phyloP scores from a whole-genome alignment of 2,113 vertebrate genomes.

The Callorhinus ursinus region DNA sequence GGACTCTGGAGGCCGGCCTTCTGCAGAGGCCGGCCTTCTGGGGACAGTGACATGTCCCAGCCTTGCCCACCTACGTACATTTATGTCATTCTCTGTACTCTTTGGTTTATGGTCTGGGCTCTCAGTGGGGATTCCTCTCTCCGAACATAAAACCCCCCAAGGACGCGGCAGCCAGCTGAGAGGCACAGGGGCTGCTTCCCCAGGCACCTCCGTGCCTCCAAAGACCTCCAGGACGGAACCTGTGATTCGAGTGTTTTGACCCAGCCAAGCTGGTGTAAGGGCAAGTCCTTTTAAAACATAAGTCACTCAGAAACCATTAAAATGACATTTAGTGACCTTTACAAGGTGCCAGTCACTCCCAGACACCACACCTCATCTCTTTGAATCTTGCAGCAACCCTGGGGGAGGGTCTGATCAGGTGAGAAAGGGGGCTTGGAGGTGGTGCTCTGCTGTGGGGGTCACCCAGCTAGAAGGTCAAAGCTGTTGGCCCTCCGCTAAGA shows the following conservation, averaged over 20 bases:
- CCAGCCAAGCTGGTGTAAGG: accelerated
- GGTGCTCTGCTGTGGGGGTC: not conserved
- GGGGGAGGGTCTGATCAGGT: not conserved
- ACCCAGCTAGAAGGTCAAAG: not conserved
- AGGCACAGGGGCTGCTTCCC: not conserved
- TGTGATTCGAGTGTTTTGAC: not conserved
- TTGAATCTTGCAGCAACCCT: accelerated
- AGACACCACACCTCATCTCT: no score
- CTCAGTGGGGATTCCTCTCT: accelerated
- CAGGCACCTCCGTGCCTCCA: not conserved
- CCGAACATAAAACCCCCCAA: accelerated
- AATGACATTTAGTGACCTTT: accelerated
- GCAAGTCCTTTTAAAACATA: not conserved
- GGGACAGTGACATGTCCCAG: no score
- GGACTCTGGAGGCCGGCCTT: not conserved
- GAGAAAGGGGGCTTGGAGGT: not conserved
- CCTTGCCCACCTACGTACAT: accelerated
- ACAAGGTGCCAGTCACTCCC: not conserved
- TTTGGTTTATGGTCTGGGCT: not conserved
- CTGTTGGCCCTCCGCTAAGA: not conserved
- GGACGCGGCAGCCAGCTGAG: not conserved
- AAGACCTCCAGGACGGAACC: not conserved
- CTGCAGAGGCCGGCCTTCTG: not conserved
- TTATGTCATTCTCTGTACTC: not conserved
- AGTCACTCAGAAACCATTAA: not conserved